phyloP scores from a whole-genome alignment of 2,113 vertebrate genomes.

The Saccopteryx leptura region DNA sequence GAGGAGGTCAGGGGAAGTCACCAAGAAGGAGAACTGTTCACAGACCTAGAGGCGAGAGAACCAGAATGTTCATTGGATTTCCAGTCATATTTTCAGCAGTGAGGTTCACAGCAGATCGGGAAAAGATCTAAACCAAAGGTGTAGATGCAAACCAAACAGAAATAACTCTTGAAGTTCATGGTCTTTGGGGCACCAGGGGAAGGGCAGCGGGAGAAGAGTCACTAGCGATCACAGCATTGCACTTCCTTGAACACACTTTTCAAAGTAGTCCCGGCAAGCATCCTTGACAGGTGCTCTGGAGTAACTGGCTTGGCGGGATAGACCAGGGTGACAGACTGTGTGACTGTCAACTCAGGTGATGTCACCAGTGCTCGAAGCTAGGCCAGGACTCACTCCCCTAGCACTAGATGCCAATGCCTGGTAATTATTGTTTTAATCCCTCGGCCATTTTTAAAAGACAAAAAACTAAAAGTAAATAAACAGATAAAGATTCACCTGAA shows the following conservation, averaged over 20 bases:
- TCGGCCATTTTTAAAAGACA: neutral
- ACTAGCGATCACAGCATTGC: no score
- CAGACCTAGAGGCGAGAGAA: neutral
- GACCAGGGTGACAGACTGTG: slow-evolving; percentile 39
- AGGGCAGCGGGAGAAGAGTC: neutral
- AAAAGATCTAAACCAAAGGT: neutral
- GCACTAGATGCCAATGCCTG: neutral
- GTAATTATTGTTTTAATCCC: neutral
- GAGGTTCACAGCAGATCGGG: neutral
- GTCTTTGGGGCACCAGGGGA: neutral
- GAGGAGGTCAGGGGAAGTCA: neutral
- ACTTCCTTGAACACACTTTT: neutral
- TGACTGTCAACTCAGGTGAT: slow-evolving; percentile 35
- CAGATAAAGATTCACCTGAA: neutral
- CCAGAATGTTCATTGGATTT: no score
- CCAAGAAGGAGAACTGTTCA: neutral
- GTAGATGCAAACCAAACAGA: neutral
- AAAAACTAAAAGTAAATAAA: neutral
- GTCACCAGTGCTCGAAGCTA: slow-evolving; percentile 36
- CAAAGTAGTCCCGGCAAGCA: neutral
- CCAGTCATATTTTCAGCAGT: neutral
- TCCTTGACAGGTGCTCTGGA: neutral
- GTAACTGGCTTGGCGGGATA: neutral
- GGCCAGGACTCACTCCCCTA: slow-evolving; percentile 22
- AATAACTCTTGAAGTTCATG: neutral